These are phyloP conservation scores for Caenorhabditis zanzibari DNA, from an alignment of 2,888 invertebrate species.

Conservation along the genomic window DNA sequence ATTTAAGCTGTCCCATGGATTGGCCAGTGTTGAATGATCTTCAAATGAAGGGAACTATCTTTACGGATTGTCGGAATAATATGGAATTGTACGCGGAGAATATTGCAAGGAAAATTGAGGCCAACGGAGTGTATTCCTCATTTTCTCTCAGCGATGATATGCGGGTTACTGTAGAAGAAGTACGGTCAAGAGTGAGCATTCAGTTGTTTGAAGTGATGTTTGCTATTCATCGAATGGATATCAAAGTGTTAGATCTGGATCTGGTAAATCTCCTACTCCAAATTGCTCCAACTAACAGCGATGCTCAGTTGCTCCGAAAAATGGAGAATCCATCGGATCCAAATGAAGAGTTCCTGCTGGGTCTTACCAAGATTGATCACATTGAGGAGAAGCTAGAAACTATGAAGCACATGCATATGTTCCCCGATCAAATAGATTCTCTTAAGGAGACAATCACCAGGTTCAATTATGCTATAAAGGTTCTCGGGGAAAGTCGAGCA, in stretches of 20 bases:
- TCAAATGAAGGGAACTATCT: slow-evolving; percentile 59
- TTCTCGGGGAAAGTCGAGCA: slow-evolving; percentile 55
- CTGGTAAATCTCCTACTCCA: slow-evolving; percentile 50
- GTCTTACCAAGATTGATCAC: slow-evolving; percentile 78
- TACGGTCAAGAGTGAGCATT: slow-evolving; percentile 69
- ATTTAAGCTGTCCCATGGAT: slow-evolving; percentile 17
- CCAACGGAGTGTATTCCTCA: slow-evolving; percentile 2
- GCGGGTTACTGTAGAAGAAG: slow-evolving; percentile 49
- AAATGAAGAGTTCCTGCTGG: slow-evolving; percentile 62
- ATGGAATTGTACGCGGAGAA: slow-evolving; percentile 63
- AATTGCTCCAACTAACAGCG: slow-evolving; percentile 67
- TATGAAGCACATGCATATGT: slow-evolving; percentile 76
- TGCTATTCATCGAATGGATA: slow-evolving; percentile 76
- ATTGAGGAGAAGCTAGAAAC: slow-evolving; percentile 79
- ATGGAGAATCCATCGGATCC: slow-evolving; percentile 31
- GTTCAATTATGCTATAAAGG: slow-evolving; percentile 43
- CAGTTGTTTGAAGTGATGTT: slow-evolving; percentile 80
- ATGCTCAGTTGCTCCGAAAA: slow-evolving; percentile 61
- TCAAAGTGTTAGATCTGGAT: slow-evolving; percentile 42
- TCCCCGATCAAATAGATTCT: slow-evolving; percentile 53
- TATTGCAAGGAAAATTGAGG: slow-evolving; percentile 53
- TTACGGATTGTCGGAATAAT: slow-evolving; percentile 48
- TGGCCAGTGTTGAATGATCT: slow-evolving; percentile 57
- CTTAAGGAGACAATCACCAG: slow-evolving; percentile 44
- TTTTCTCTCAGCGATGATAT: slow-evolving; percentile 36